These are phyloP conservation scores for Holcopasites calliopsidis DNA, from an alignment of 1,140 invertebrate genomes.

Conservation along the genomic window DNA sequence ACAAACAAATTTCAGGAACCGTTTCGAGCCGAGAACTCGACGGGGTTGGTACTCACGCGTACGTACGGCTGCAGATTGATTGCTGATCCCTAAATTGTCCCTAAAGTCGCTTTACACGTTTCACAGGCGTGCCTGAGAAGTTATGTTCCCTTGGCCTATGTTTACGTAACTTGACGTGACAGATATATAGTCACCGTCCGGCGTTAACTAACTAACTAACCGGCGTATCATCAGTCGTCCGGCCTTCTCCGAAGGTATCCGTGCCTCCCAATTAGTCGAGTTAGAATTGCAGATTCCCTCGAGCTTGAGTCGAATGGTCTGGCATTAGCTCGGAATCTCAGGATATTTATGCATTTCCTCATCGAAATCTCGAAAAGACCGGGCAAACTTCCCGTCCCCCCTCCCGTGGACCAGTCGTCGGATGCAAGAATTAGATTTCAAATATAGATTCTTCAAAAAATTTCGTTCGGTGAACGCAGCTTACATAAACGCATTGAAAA, in stretches of 20 bases:
- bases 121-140: conserved; percentile 42
- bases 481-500: background rate
- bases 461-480: background rate
- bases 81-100: conserved; percentile 59
- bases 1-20: conserved; percentile 32
- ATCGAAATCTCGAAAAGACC: background rate
- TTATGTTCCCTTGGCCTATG: conserved; percentile 50
- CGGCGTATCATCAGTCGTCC: conserved; percentile 44
- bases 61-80: conserved; percentile 53
- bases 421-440: too few species aligned
- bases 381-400: background rate
- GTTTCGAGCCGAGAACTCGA: background rate
- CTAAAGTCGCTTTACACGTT: conserved; percentile 50
- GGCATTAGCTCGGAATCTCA: background rate
- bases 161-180: conserved; percentile 53
- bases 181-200: conserved; percentile 48
- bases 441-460: too few species aligned
- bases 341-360: background rate
- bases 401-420: too few species aligned
- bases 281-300: conserved; percentile 65
- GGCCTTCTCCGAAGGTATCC: conserved; percentile 52
- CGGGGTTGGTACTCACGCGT: conserved; percentile 41
- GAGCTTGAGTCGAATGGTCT: conserved; percentile 28
- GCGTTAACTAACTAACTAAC: conserved; percentile 59
- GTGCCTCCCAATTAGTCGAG: conserved; percentile 66